Conservation (phyloP, 2,888 invertebrate genomes). For the Sarcophaga variegata region DNA sequence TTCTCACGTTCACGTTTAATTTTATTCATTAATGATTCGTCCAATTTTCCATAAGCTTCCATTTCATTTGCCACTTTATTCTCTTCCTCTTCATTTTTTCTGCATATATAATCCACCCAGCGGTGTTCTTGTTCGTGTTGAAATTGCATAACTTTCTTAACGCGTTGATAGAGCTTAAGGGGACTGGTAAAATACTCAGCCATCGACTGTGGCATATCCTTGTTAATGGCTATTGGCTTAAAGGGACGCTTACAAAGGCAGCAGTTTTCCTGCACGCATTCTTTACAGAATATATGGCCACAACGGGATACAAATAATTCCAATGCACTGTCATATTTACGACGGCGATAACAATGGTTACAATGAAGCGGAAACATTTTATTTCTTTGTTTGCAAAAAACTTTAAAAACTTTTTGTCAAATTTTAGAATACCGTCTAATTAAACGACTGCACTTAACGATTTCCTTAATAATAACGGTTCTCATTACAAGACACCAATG, state of each 20-base stretch:
- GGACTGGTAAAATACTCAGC: conserved; percentile 62
- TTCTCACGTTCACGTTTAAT: conserved; percentile 62
- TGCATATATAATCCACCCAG: conserved; percentile 42
- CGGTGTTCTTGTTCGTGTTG: conserved; percentile 65
- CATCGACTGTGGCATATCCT: conserved; percentile 64
- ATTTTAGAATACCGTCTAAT: too few species aligned
- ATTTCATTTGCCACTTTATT: conserved; percentile 38
- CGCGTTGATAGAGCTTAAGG: conserved; percentile 50
- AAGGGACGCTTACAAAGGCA: conserved; percentile 58
- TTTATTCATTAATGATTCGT: conserved; percentile 24
- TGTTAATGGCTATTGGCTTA: conserved; percentile 55
- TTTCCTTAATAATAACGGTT: neutral
- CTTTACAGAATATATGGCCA: conserved; percentile 67
- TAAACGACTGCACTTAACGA: too few species aligned
- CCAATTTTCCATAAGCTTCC: conserved; percentile 38
- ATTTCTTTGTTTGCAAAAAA: too few species aligned
- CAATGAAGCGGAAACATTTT: conserved; percentile 68
- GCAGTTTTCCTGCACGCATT: conserved; percentile 60
- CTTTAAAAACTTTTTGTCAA: too few species aligned
- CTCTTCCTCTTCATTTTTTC: conserved; percentile 24
- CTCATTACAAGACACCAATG: neutral
- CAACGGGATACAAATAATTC: conserved; percentile 65
- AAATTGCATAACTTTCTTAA: conserved; percentile 64
- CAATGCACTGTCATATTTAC: conserved; percentile 33
- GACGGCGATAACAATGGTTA: conserved; percentile 67